phyloP scores from a whole-genome alignment of 2,797 vertebrate genomes.

The Vireo griseus region DNA sequence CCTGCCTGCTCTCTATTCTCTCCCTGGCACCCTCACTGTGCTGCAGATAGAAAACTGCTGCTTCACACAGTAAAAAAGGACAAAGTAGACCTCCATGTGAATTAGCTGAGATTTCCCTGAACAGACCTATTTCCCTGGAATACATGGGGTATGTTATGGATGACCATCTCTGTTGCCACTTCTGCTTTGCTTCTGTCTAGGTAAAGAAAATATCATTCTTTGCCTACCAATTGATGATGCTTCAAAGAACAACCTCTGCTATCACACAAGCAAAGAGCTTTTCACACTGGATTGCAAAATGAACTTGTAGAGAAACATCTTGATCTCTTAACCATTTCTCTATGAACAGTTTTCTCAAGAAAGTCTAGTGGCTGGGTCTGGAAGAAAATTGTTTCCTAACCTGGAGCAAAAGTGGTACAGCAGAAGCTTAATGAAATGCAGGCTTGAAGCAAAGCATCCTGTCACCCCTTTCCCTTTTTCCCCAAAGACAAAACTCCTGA shows the following conservation, averaged over 20 bases:
- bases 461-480: neutral
- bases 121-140: neutral
- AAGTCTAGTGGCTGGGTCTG: neutral
- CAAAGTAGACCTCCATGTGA: neutral
- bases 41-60: neutral
- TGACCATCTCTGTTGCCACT: neutral
- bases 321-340: neutral
- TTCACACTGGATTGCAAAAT: neutral
- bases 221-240: neutral
- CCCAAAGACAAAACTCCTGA: neutral
- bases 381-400: conserved; percentile 2
- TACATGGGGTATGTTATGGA: neutral
- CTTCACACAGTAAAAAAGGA: neutral
- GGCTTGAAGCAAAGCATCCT: neutral
- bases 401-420: neutral
- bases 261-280: neutral
- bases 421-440: neutral
- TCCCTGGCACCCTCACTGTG: neutral
- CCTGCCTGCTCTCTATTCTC: conserved; percentile 62
- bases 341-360: conserved; percentile 21
- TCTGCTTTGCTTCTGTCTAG: neutral
- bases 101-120: neutral
- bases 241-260: neutral
- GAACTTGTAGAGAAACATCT: neutral
- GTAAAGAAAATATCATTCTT: neutral